Conservation (phyloP, 2,888 invertebrate species). For the Chloroclysta siterata region DNA sequence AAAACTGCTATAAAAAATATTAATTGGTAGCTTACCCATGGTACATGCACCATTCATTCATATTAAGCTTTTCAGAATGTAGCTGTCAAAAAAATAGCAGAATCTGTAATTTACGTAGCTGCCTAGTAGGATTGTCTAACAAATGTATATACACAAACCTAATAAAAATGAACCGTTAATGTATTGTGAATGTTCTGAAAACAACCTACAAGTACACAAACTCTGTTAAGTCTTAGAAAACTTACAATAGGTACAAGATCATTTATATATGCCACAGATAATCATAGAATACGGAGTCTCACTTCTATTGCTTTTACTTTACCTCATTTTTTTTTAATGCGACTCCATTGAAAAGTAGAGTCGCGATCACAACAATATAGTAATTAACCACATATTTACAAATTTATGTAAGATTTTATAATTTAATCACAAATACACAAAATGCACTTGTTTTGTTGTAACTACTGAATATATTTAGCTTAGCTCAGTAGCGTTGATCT, state of each 20-base stretch:
- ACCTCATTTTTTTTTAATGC: conserved; percentile 60
- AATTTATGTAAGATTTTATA: conserved; percentile 7
- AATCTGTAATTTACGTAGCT: too few relatives aligned
- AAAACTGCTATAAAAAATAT: too few relatives aligned
- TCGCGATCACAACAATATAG: conserved; percentile 62
- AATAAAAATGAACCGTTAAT: too few relatives aligned
- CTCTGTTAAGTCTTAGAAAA: not conserved
- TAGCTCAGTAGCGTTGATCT: not conserved
- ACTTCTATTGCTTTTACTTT: conserved; percentile 66
- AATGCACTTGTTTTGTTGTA: conserved; percentile 4
- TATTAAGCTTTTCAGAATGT: too few relatives aligned
- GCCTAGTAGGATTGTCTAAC: too few relatives aligned
- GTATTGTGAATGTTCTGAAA: too few relatives aligned
- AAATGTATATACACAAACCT: too few relatives aligned
- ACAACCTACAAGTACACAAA: too few relatives aligned
- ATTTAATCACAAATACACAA: conserved; percentile 11
- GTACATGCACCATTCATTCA: too few relatives aligned
- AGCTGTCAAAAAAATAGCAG: too few relatives aligned
- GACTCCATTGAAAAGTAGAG: conserved; percentile 50
- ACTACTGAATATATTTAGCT: not conserved
- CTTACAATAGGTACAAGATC: conserved; percentile 1
- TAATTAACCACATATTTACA: conserved; percentile 9
- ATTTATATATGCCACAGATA: not conserved
- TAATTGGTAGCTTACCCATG: too few relatives aligned
- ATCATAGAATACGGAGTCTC: conserved; percentile 41